Evolutionary conservation across 92 coral and sea anemone genomes (phyloP), one percentile per base, ranked within the genome.

Genomic region (Paragorgia papillata): DNA sequence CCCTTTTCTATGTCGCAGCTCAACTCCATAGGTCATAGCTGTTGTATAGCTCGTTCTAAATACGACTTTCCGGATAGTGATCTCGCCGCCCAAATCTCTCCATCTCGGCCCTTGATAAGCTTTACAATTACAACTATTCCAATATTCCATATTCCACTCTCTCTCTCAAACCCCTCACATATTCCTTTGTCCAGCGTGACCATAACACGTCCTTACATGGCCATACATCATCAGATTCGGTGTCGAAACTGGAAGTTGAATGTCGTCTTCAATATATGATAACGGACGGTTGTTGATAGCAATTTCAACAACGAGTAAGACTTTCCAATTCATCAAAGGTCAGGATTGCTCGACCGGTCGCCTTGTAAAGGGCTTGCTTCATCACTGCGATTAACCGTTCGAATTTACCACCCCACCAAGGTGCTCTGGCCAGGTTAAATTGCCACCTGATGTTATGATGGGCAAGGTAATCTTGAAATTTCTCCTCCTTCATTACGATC

Each of bases 341-440:
- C 41, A 26, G 25, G 2, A 30, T 9, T 3, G 37, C 68, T 26
- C 43, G 37, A 4, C 58, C 58, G 17, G 17, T 53, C 18, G 58
- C 58, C 58, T 53, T 53, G 27, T 53, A 53, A 3, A 57, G 30
- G 15, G 63, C 63, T 57, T 64, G 62, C 19, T 78, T 50, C 28
- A 44, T 61, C 61, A 78, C 37, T 44, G 59, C 75, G 17, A 62
- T 54, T 10, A 75, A 50, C 1, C 81, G 71, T 26, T 55, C 71
- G 40, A 75, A 75, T 68, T 68, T 51, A 30, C 73, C 73, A 7
- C 51, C 51, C 51, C 69, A 62, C 69, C 69, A 27, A 24, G 69
- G 69, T 10, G 39, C 69, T 62, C 43, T 20, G 44, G 18, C 21
- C 15, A 62, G 69, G 24, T 57, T 57, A 20, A 57, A n/a, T 17